Evolutionary conservation across 2,797 vertebrate species (phyloP), one percentile per base, ranked within the genome.

Genomic region (Labroides dimidiatus): DNA sequence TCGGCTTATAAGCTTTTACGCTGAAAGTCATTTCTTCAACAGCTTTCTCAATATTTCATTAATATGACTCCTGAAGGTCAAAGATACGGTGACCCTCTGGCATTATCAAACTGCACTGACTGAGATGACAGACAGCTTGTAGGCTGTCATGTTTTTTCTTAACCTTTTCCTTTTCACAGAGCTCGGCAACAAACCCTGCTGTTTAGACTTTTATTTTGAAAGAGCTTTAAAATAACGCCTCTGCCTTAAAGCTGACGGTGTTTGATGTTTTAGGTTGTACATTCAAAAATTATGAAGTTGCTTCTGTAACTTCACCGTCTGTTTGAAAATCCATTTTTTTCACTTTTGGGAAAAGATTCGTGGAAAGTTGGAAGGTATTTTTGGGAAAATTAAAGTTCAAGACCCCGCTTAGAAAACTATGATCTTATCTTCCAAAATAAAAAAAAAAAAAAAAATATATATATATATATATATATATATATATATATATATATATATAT

Each of bases 1-100:
- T 19, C 4, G 33, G 36, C 53, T 75, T 58, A 47, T 36, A 41
- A 36, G 33, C 55, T n/a, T 27, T 62, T 52, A 33, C 15, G 52
- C n/a, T 30, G 8, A 30, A 23, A 45, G 43, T 21, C 9, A 51
- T 68, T 45, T 56, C 54, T 33, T 9, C 19, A 60, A 37, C 27
- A 61, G 51, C 43, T 30, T 65, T 47, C 14, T 10, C 16, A 57
- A 11, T 71, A 58, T 58, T 23, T 70, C 19, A 52, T 43, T 36
- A 24, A 43, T 72, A 37, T 63, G 68, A 73, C 47, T 68, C 42
- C 3, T 62, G 41, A 66, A 78, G 65, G 66, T 77, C 72, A 74
- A 56, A 69, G 41, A 62, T 43, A 51, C 55, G 1, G 36, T 0
- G n/a, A 67, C 55, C 62, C 42, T 51, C 27, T 66, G 56, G 59